Conservation (phyloP, 2,888 invertebrate genomes). For the Pasiphila rectangulata region DNA sequence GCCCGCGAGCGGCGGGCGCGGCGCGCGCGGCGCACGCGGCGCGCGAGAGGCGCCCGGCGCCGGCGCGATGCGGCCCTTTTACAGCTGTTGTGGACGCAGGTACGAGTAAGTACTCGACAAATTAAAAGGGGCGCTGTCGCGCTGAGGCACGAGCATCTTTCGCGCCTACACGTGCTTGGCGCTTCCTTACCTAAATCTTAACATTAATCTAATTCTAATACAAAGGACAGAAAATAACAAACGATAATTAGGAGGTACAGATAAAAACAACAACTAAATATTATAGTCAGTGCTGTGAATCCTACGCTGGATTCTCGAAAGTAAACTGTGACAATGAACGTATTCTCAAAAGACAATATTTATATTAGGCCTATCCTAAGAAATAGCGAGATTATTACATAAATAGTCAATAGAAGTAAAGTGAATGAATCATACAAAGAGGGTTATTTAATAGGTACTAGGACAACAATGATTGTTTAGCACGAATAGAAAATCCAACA, state of each 20-base stretch:
- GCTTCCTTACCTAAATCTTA: not conserved
- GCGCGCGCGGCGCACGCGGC: constrained; percentile 11
- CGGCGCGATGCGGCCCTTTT: not conserved
- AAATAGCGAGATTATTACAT: not conserved
- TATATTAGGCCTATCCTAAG: not conserved
- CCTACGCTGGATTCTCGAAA: too few species aligned
- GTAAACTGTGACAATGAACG: not conserved
- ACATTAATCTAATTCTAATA: not conserved
- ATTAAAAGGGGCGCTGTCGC: too few species aligned
- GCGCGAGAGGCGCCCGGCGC: constrained; percentile 10
- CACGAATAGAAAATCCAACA: too few species aligned
- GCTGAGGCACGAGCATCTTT: too few species aligned
- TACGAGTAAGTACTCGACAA: too few species aligned
- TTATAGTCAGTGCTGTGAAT: too few species aligned
- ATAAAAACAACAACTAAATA: too few species aligned
- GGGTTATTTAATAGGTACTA: too few species aligned
- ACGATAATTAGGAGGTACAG: not conserved
- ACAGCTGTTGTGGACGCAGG: too few species aligned
- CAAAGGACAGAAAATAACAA: not conserved
- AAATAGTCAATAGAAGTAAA: too few species aligned
- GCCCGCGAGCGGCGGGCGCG: not conserved
- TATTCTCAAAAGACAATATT: not conserved
- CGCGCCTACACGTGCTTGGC: not conserved
- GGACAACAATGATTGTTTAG: not conserved
- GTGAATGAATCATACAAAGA: too few species aligned